These are phyloP conservation scores for Sorex araneus DNA, from an alignment of 2,113 vertebrate genomes.

Conservation along the genomic window DNA sequence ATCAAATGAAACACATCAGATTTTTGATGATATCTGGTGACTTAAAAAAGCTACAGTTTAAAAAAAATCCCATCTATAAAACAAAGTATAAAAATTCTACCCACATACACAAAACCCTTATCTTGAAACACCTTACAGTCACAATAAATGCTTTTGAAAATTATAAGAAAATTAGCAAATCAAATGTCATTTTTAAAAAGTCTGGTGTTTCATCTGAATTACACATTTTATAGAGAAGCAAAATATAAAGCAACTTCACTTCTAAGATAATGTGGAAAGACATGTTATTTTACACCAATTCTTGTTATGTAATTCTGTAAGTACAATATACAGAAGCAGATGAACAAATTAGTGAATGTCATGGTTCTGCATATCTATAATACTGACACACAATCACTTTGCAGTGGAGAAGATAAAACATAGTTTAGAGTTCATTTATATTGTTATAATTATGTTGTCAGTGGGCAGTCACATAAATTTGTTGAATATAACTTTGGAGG, in stretches of 20 bases:
- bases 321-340: constrained; percentile 88
- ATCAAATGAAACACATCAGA: constrained; percentile 91
- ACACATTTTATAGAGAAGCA: constrained; percentile 85
- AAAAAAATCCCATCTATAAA: constrained; percentile 87
- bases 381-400: constrained; percentile 89
- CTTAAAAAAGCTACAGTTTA: constrained; percentile 88
- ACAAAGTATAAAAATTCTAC: constrained; percentile 89
- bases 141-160: constrained; percentile 88
- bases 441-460: constrained; percentile 74
- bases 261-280: constrained; percentile 86
- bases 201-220: constrained; percentile 88
- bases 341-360: constrained; percentile 87
- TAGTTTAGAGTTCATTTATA: constrained; percentile 81
- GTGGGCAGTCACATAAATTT: constrained; percentile 76
- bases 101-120: constrained; percentile 89
- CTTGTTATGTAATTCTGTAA: constrained; percentile 85
- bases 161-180: constrained; percentile 85
- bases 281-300: constrained; percentile 84
- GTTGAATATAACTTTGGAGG: constrained; percentile 82
- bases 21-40: constrained; percentile 86
- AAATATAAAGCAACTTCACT: constrained; percentile 84
- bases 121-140: constrained; percentile 88
- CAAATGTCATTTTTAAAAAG: constrained; percentile 85
- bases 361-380: constrained; percentile 88
- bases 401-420: constrained; percentile 87